These are phyloP conservation scores for Eciton burchellii DNA, from an alignment of 1,140 invertebrate genomes.

Conservation along the genomic window DNA sequence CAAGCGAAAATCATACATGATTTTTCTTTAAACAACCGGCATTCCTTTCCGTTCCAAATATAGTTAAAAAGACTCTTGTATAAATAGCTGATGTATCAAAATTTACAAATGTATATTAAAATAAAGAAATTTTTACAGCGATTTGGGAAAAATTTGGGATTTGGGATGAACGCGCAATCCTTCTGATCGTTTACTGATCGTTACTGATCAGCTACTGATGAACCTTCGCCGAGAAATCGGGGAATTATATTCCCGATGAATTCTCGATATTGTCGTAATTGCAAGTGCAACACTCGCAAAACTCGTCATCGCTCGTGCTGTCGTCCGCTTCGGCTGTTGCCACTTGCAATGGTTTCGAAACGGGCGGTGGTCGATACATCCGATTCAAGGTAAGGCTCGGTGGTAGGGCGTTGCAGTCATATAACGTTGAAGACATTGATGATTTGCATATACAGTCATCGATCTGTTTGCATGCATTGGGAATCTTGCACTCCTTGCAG, in stretches of 20 bases:
- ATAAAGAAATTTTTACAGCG: neutral
- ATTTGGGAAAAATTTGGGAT: neutral
- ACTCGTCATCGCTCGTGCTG: conserved; percentile 71
- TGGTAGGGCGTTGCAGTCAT: conserved; percentile 29
- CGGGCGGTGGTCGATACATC: neutral
- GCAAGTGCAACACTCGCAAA: conserved; percentile 74
- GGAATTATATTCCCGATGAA: neutral
- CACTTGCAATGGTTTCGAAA: neutral
- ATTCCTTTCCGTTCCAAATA: too few species aligned
- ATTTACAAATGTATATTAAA: neutral
- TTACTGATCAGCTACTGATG: too few species aligned
- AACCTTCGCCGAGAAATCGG: too few species aligned
- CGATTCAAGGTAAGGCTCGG: neutral
- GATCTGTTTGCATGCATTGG: conserved; percentile 10
- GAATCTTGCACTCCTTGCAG: neutral
- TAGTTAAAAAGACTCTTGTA: too few species aligned
- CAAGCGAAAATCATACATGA: too few species aligned
- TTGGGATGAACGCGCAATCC: neutral
- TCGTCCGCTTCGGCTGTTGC: neutral
- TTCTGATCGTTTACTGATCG: too few species aligned
- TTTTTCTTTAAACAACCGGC: too few species aligned
- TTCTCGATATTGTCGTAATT: conserved; percentile 52
- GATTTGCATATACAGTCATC: conserved; percentile 33
- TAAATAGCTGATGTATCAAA: too few species aligned
- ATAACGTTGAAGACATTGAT: conserved; percentile 8